phyloP scores from a whole-genome alignment of 2,113 vertebrate genomes.

The Dicerorhinus sumatrensis region DNA sequence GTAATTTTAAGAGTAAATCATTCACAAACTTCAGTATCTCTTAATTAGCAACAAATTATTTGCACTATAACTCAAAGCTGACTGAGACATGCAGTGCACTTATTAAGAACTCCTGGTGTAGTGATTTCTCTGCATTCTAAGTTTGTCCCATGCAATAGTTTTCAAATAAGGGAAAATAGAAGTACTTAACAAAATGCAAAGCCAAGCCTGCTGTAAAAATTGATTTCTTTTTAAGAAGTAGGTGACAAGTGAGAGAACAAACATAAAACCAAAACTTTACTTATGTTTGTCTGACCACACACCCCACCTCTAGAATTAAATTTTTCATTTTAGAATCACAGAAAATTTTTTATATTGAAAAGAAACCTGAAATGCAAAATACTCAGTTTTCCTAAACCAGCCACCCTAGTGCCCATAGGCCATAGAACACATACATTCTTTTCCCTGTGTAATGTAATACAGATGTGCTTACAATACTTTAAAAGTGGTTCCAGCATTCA shows the following conservation, averaged over 20 bases:
- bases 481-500: conserved; percentile 57
- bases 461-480: conserved; percentile 64
- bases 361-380: conserved; percentile 53
- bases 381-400: conserved; percentile 55
- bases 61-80: neutral
- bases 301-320: neutral
- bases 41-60: conserved; percentile 34
- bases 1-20: conserved; percentile 29
- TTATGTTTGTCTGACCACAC: neutral
- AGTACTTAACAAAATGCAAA: conserved; percentile 22
- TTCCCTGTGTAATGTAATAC: conserved; percentile 52
- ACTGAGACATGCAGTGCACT: neutral
- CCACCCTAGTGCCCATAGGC: neutral
- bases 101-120: neutral
- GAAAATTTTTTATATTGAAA: conserved; percentile 43
- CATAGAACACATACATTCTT: conserved; percentile 10
- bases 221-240: conserved; percentile 40
- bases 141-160: neutral
- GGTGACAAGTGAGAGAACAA: neutral
- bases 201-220: neutral
- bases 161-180: neutral
- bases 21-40: neutral
- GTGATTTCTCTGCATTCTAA: neutral
- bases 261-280: neutral
- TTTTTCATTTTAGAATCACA: conserved; percentile 42